These are phyloP conservation scores for Melinopterus prodromus DNA, from an alignment of 2,888 invertebrate genomes.

Conservation along the genomic window DNA sequence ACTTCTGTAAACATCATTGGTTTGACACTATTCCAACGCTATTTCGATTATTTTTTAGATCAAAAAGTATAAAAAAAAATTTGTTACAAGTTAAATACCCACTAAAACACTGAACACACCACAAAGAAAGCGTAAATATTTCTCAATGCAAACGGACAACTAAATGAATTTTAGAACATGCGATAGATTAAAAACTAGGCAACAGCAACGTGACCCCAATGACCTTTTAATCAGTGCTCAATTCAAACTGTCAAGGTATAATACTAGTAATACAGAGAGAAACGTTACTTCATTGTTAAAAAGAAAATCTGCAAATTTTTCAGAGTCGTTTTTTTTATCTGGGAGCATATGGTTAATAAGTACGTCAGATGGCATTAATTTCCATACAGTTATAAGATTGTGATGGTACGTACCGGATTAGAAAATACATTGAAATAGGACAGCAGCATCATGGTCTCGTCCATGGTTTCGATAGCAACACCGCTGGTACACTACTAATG, in stretches of 20 bases:
- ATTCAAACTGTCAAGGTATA: neutral
- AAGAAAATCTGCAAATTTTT: neutral
- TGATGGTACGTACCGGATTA: conserved; percentile 20
- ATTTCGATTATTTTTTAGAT: no score
- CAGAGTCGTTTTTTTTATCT: neutral
- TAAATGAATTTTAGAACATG: no score
- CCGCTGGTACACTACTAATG: conserved; percentile 8
- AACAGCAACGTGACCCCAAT: neutral
- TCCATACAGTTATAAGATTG: neutral
- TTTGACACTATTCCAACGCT: no score
- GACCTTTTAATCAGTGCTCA: neutral
- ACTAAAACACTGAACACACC: neutral
- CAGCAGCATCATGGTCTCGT: conserved; percentile 18
- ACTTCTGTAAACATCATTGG: no score
- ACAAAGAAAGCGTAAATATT: neutral
- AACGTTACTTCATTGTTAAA: neutral
- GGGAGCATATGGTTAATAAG: neutral
- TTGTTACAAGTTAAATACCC: no score
- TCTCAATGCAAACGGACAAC: no score
- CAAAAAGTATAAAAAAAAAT: no score
- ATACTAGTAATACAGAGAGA: neutral
- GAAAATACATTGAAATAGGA: conserved; percentile 22
- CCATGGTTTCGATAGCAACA: conserved; percentile 9
- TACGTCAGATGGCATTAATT: neutral
- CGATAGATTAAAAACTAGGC: neutral